A percentile compares a stretch with the other conserved stretches of the same genome.
Evolutionary conservation across 2,113 vertebrate species (phyloP).

Genomic region (Anthoscopus minutus): DNA sequence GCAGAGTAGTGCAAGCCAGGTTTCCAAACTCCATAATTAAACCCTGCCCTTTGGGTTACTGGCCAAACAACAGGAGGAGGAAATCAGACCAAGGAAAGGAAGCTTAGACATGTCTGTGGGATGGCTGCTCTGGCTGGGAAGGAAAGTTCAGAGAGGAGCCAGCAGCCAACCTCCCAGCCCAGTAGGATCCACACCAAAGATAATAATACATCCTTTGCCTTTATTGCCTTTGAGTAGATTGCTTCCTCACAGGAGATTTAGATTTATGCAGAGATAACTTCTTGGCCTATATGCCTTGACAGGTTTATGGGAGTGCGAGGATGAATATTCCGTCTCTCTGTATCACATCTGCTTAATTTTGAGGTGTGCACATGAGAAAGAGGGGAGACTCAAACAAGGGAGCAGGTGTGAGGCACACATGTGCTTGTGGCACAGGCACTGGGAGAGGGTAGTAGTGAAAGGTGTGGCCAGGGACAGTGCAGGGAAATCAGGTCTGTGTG

Average conservation of each 20-base stretch:
- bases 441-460: neutral
- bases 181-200: conserved; percentile 61
- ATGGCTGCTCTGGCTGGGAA: conserved; percentile 50
- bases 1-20: neutral
- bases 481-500: neutral
- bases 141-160: conserved; percentile 47
- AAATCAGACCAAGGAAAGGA: conserved; percentile 50
- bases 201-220: conserved; percentile 55
- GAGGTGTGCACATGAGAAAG: conserved; percentile 40
- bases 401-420: neutral
- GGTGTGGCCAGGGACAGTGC: neutral
- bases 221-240: conserved; percentile 58
- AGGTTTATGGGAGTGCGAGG: conserved; percentile 48
- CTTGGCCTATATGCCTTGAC: conserved; percentile 51
- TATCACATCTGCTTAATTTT: conserved; percentile 41
- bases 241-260: conserved; percentile 54
- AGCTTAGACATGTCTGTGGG: conserved; percentile 45
- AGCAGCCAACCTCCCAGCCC: conserved; percentile 49
- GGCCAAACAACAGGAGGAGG: conserved; percentile 23
- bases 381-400: neutral
- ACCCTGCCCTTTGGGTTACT: conserved; percentile 40
- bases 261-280: conserved; percentile 54
- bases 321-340: conserved; percentile 25
- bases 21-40: conserved; percentile 40
- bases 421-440: neutral